A percentile compares a stretch with the other conserved stretches of the same genome.
These are phyloP conservation scores for Neoascia interrupta DNA, from an alignment of 2,888 invertebrate species.

Conservation along the genomic window DNA sequence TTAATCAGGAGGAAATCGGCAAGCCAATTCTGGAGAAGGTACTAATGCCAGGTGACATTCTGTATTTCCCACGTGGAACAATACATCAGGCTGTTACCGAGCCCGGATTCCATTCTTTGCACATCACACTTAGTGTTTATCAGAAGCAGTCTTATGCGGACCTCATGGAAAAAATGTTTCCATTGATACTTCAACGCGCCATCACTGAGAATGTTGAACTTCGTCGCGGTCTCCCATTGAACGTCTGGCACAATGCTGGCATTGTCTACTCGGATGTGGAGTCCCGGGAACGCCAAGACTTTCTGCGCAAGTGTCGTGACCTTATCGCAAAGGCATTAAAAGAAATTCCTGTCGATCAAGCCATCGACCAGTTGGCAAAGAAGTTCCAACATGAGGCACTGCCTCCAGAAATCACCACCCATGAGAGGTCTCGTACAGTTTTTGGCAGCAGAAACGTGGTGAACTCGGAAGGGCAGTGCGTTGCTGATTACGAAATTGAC, in stretches of 20 bases:
- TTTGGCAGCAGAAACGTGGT: slow-evolving; percentile 87
- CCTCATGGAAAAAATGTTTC: slow-evolving; percentile 89
- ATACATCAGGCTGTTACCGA: slow-evolving; percentile 92
- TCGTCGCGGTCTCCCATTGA: slow-evolving; percentile 88
- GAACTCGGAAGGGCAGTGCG: slow-evolving; percentile 81
- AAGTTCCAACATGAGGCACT: slow-evolving; percentile 91
- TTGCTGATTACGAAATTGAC: slow-evolving; percentile 74
- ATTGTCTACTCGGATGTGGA: slow-evolving; percentile 82
- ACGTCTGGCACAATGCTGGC: slow-evolving; percentile 89
- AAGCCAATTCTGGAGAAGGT: slow-evolving; percentile 89
- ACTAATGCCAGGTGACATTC: slow-evolving; percentile 91
- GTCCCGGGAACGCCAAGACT: slow-evolving; percentile 80
- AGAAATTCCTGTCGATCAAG: slow-evolving; percentile 85
- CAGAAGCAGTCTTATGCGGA: slow-evolving; percentile 95
- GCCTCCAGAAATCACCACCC: slow-evolving; percentile 87
- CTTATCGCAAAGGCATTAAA: slow-evolving; percentile 83
- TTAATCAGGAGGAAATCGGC: slow-evolving; percentile 86
- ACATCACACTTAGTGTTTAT: slow-evolving; percentile 95
- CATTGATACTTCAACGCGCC: slow-evolving; percentile 87
- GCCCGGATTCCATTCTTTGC: slow-evolving; percentile 91
- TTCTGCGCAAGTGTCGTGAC: slow-evolving; percentile 81
- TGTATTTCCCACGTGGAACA: slow-evolving; percentile 95
- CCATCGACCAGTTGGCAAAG: slow-evolving; percentile 92
- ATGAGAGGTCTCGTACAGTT: slow-evolving; percentile 86
- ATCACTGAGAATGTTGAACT: slow-evolving; percentile 86